phyloP scores from a whole-genome alignment of 2,888 invertebrate species.

The Teleogryllus oceanicus region DNA sequence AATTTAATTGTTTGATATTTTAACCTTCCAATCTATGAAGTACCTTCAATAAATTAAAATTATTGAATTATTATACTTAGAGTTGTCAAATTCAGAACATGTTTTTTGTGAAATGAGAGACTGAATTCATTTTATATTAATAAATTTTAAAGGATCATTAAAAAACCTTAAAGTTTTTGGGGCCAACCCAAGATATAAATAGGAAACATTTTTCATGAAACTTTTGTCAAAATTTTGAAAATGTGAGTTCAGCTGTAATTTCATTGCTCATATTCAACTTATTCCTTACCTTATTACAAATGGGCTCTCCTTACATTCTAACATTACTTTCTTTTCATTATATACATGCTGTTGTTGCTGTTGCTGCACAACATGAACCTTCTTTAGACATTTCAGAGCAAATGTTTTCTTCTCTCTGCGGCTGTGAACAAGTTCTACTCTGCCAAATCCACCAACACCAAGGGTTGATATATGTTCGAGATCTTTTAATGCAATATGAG shows the following conservation, averaged over 20 bases:
- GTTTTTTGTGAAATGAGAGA: too few species aligned
- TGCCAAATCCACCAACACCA: conserved; percentile 57
- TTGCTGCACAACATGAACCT: conserved; percentile 82
- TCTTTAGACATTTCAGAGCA: conserved; percentile 85
- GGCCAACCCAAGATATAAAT: too few species aligned
- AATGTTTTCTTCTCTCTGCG: conserved; percentile 52
- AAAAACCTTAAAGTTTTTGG: too few species aligned
- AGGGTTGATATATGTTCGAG: conserved; percentile 55
- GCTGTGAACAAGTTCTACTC: conserved; percentile 51
- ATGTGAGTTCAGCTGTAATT: not conserved
- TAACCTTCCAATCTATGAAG: too few species aligned
- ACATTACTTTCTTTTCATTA: conserved; percentile 70
- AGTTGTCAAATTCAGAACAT: too few species aligned
- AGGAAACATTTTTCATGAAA: too few species aligned
- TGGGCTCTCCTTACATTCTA: conserved; percentile 47
- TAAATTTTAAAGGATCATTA: too few species aligned
- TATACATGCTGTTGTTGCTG: conserved; percentile 86
- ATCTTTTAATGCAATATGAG: conserved; percentile 43
- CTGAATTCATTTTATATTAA: too few species aligned
- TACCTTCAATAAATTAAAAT: too few species aligned
- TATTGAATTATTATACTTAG: too few species aligned
- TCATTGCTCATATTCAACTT: conserved; percentile 22
- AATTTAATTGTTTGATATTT: too few species aligned
- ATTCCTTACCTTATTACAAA: conserved; percentile 39
- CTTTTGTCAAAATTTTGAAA: not conserved